phyloP scores from a whole-genome alignment of 2,797 vertebrate genomes.

The Pyrocephalus nanus region DNA sequence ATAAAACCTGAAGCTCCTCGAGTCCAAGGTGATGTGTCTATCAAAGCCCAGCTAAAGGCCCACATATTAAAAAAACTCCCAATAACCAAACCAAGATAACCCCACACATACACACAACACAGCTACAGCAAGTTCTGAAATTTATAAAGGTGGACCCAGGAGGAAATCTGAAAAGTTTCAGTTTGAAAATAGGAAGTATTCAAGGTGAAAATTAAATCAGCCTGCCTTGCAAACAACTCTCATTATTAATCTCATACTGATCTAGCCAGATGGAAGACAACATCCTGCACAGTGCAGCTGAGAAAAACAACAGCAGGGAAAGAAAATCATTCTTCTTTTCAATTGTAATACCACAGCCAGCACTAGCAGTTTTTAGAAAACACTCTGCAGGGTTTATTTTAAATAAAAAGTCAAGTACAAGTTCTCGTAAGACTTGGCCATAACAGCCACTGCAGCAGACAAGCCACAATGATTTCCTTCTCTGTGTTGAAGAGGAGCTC shows the following conservation, averaged over 20 bases:
- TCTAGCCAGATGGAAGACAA: neutral
- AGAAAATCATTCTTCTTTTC: neutral
- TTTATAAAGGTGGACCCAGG: neutral
- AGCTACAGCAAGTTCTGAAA: neutral
- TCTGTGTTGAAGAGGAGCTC: neutral
- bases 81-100: neutral
- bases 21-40: neutral
- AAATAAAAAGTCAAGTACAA: neutral
- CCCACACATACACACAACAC: accelerated
- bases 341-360: neutral
- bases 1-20: neutral
- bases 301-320: neutral
- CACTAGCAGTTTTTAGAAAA: neutral
- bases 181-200: neutral
- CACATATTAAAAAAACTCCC: neutral
- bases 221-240: neutral
- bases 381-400: neutral
- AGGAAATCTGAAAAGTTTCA: neutral
- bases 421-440: neutral
- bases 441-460: neutral
- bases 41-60: neutral
- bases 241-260: neutral
- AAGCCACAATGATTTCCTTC: neutral
- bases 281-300: neutral
- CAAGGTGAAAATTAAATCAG: neutral